Base-by-base conservation (phyloP, 2,113 vertebrate genomes). In the Alectura lathami region DNA sequence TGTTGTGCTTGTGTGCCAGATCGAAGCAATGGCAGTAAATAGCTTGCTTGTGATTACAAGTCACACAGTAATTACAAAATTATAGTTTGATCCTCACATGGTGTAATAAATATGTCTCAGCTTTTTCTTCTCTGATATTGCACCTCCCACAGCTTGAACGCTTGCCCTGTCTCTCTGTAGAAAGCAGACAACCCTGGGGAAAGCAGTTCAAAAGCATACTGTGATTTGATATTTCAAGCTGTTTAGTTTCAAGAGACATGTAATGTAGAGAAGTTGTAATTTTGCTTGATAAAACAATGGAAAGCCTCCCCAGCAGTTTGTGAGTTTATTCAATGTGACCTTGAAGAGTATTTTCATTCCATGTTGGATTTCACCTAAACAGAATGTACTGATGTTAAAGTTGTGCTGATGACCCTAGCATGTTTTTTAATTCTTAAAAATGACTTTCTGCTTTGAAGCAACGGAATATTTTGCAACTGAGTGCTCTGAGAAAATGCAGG, bases 141-240 rank as follows among this genome's bases (percentile, higher is more conserved):
- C 50, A 91, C 60, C 78, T 94, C 73, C 88, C 78, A 79, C 83
- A 63, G 92, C 73, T 87, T 79, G 88, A 79, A 42, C 34, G n/a
- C 72, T 68, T 79, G 53, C 60, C 48, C 73, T 87, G 48, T 63
- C 67, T 87, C 78, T 79, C 21, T 29, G 54, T 23, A 42, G 83
- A 74, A 87, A 79, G 73, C 67, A 57, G 72, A 40, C 54, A 63
- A 24, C 78, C 83, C 67, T 69, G 54, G 54, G 78, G 78, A 94
- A 94, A 91, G 22, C 48, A 29, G 67, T 63, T 83, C 54, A 74
- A 62, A 78, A 87, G 4, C 73, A 79, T 32, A 47, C 54, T 57
- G 73, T 79, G 83, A 87, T 69, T 74, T 74, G 83, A 5, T 87
- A 67, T 74, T 79, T 83, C 73, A 63, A 87, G 67, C 54, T 64